A percentile compares a stretch with the other conserved stretches of the same genome.
phyloP scores from a whole-genome alignment of 23 tunicate species.

The Botrylloides violaceus region DNA sequence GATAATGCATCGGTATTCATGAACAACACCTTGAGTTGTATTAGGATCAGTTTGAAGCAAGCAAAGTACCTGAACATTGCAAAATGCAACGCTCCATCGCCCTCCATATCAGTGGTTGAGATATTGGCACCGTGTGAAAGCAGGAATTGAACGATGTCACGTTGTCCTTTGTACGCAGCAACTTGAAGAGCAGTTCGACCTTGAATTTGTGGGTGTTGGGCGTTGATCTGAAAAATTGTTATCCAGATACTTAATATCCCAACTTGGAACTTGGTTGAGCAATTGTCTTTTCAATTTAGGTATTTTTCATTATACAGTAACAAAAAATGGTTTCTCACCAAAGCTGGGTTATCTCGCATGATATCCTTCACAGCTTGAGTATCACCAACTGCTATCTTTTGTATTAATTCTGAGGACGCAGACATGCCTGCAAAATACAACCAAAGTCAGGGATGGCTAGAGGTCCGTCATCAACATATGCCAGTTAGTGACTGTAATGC shows the following conservation, averaged over 20 bases:
- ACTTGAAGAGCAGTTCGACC: constrained; percentile 18
- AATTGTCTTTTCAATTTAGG: too few species aligned
- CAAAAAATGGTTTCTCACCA: neutral
- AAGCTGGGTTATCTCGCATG: neutral
- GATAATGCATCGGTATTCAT: too few species aligned
- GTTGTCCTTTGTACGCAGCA: constrained; percentile 17
- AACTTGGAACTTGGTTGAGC: too few species aligned
- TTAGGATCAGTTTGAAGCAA: too few species aligned
- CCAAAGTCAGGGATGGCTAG: too few species aligned
- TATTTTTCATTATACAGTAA: too few species aligned
- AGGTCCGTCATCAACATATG: too few species aligned
- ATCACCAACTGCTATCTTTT: neutral
- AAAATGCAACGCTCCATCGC: constrained; percentile 20
- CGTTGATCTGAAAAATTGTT: neutral
- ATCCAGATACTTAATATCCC: too few species aligned
- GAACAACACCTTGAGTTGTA: too few species aligned
- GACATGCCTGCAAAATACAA: neutral
- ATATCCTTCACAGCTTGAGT: neutral
- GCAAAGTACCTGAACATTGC: constrained; percentile 18
- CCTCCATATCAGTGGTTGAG: constrained; percentile 1
- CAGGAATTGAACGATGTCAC: constrained; percentile 10
- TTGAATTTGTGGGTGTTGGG: neutral
- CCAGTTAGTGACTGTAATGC: too few species aligned
- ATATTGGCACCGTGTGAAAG: neutral
- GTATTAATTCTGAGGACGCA: neutral